A percentile compares a stretch with the other conserved stretches of the same genome.
These are phyloP conservation scores for Nemotelus nigrinus DNA, from an alignment of 2,888 invertebrate species.

Conservation along the genomic window DNA sequence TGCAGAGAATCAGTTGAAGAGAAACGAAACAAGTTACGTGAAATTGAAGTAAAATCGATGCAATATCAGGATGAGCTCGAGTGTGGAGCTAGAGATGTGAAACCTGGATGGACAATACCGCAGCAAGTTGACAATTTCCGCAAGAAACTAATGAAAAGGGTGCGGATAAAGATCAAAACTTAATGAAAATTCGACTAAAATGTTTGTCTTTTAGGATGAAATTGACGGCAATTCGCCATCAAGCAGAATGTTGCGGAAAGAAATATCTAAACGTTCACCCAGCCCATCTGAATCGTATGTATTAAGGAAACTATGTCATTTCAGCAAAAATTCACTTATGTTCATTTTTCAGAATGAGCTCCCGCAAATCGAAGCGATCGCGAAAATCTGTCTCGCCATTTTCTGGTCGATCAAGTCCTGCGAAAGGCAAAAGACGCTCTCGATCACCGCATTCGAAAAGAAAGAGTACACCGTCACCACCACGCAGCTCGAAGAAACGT, in stretches of 20 bases:
- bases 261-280: slow-evolving; percentile 54
- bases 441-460: slow-evolving; percentile 64
- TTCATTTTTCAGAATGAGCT: slow-evolving; percentile 46
- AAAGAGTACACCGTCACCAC: slow-evolving; percentile 61
- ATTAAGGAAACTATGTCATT: not conserved
- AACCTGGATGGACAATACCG: slow-evolving; percentile 77
- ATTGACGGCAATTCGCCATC: slow-evolving; percentile 49
- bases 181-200: not conserved
- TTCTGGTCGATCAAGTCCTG: slow-evolving; percentile 58
- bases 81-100: slow-evolving; percentile 78
- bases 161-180: slow-evolving; percentile 56
- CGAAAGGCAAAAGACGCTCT: slow-evolving; percentile 63
- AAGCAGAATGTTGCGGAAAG: slow-evolving; percentile 53
- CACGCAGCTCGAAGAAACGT: slow-evolving; percentile 55
- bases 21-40: slow-evolving; percentile 80
- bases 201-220: slow-evolving; percentile 8
- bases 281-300: slow-evolving; percentile 54
- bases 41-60: slow-evolving; percentile 94
- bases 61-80: slow-evolving; percentile 97
- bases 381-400: slow-evolving; percentile 58
- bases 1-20: slow-evolving; percentile 72
- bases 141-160: slow-evolving; percentile 87
- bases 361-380: slow-evolving; percentile 55
- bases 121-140: slow-evolving; percentile 93
- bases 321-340: not conserved